These are phyloP conservation scores for Caenorhabditis tropicalis DNA, from an alignment of 1,140 invertebrate species.

Conservation along the genomic window DNA sequence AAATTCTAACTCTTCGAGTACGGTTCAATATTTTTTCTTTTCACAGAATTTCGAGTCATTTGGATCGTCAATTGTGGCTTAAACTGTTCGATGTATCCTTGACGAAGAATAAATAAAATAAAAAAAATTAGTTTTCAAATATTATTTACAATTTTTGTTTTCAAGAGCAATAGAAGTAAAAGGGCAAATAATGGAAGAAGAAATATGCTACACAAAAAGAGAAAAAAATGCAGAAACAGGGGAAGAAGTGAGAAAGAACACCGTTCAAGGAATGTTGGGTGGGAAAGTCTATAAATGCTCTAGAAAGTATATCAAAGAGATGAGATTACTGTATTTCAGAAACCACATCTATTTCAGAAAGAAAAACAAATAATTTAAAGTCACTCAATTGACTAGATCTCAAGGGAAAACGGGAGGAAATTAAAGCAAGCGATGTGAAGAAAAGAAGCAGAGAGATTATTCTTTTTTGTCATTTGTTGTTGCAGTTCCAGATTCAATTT, in stretches of 20 bases:
- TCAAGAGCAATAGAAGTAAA: not conserved
- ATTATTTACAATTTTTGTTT: not conserved
- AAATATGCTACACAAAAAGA: not conserved
- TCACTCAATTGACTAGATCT: conserved; percentile 42
- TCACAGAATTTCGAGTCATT: too few relatives aligned
- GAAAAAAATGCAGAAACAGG: not conserved
- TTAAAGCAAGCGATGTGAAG: not conserved
- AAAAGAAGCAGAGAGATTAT: not conserved
- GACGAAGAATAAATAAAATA: too few relatives aligned
- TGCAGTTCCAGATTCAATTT: conserved; percentile 34
- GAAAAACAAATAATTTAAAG: conserved; percentile 29
- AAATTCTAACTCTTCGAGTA: too few relatives aligned
- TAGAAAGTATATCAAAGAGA: too few relatives aligned
- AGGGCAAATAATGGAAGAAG: not conserved
- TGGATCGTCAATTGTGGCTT: not conserved
- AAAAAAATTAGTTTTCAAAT: too few relatives aligned
- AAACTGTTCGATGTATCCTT: not conserved
- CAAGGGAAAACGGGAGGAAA: not conserved
- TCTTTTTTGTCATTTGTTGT: not conserved
- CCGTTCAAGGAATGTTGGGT: conserved; percentile 19
- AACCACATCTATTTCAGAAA: too few relatives aligned
- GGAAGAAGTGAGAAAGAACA: not conserved
- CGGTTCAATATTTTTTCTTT: too few relatives aligned
- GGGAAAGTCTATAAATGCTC: too few relatives aligned
- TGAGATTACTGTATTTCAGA: too few relatives aligned